These are phyloP conservation scores for Tetragonula clypearis DNA, from an alignment of 1,140 invertebrate genomes.

Conservation along the genomic window DNA sequence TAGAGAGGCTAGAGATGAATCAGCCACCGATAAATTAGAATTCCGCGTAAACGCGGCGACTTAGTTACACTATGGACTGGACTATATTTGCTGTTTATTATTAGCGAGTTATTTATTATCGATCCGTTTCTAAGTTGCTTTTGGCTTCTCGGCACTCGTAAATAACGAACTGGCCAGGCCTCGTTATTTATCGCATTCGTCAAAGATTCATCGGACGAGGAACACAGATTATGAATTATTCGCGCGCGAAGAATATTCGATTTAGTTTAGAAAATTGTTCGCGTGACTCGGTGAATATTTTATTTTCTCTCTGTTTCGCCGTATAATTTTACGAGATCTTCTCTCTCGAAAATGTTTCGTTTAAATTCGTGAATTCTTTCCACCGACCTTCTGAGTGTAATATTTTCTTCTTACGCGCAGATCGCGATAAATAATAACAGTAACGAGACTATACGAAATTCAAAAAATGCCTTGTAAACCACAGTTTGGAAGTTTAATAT, in stretches of 20 bases:
- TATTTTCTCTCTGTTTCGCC: too few species aligned
- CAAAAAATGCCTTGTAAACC: too few species aligned
- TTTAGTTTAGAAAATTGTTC: not conserved
- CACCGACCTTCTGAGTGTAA: too few species aligned
- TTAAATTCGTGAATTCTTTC: too few species aligned
- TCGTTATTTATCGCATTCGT: not conserved
- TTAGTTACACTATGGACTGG: not conserved
- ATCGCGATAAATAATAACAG: too few species aligned
- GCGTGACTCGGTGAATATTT: too few species aligned
- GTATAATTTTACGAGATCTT: too few species aligned
- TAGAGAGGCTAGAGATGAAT: not conserved
- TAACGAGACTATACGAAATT: too few species aligned
- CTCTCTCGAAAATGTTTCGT: too few species aligned
- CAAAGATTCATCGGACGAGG: not conserved
- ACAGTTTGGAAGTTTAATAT: too few species aligned
- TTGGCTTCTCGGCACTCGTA: not conserved
- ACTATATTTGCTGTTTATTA: slow-evolving; percentile 6
- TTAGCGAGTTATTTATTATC: not conserved
- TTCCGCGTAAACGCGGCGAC: not conserved
- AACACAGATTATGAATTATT: not conserved
- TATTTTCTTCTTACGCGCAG: too few species aligned
- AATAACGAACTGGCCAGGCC: not conserved
- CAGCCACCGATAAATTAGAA: slow-evolving; percentile 4
- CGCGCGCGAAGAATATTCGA: too few species aligned
- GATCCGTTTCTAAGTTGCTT: not conserved